Evolutionary conservation across 2,797 vertebrate genomes (phyloP).

Genomic region (Protonibea diacanthus): DNA sequence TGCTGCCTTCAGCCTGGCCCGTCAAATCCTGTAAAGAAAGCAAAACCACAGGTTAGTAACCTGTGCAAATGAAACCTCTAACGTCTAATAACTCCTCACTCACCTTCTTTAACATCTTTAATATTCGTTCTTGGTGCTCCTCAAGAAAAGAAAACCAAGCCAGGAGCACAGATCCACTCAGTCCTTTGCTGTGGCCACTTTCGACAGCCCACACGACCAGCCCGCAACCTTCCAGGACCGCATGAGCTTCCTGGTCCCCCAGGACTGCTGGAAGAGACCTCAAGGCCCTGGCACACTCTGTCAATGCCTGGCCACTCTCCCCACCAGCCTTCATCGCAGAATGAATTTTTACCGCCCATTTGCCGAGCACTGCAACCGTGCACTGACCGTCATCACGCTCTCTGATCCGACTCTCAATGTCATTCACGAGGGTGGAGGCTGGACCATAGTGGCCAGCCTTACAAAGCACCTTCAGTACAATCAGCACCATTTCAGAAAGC

Average conservation of each 20-base stretch:
- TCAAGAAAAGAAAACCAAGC: conserved; percentile 85
- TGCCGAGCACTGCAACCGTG: conserved; percentile 75
- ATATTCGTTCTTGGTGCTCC: conserved; percentile 81
- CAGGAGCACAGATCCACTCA: conserved; percentile 74
- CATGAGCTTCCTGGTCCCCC: conserved; percentile 61
- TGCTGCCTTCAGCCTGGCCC: conserved; percentile 46
- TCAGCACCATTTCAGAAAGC: conserved; percentile 84
- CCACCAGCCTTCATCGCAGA: conserved; percentile 37
- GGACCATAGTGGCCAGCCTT: conserved; percentile 71
- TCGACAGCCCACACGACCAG: conserved; percentile 85
- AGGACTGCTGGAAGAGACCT: conserved; percentile 54
- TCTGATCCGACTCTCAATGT: conserved; percentile 53
- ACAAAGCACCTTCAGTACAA: conserved; percentile 85
- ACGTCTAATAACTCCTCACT: conserved; percentile 41
- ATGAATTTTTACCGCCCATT: conserved; percentile 80
- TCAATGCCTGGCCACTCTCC: conserved; percentile 67
- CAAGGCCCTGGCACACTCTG: conserved; percentile 79
- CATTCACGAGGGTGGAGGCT: conserved; percentile 70
- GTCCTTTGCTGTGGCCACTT: conserved; percentile 60
- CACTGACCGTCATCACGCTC: conserved; percentile 23
- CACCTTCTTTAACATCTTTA: conserved; percentile 80
- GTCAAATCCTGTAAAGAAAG: conserved; percentile 32
- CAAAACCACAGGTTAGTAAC: not conserved
- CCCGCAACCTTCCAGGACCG: conserved; percentile 86
- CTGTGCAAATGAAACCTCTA: too few relatives aligned